These are phyloP conservation scores for Peucedramus taeniatus DNA, from an alignment of 2,113 vertebrate genomes.

Conservation along the genomic window DNA sequence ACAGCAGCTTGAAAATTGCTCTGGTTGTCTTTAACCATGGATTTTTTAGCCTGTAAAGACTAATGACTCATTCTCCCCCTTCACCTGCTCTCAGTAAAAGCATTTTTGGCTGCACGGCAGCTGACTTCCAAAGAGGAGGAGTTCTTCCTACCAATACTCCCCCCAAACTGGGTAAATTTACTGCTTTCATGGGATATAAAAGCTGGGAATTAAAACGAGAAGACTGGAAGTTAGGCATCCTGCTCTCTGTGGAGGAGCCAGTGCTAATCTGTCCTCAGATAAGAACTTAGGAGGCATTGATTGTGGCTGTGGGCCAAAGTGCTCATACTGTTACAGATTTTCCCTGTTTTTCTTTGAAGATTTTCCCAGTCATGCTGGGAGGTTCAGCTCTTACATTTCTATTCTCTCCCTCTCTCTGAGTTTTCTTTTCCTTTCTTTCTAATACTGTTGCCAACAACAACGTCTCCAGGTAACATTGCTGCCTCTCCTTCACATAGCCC, in stretches of 20 bases:
- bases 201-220: background rate
- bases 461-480: background rate
- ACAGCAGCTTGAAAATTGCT: background rate
- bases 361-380: background rate
- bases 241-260: accelerated
- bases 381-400: background rate
- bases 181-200: background rate
- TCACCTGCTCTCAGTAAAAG: background rate
- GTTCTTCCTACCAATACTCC: background rate
- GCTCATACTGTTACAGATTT: background rate
- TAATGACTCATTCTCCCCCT: background rate
- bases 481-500: background rate
- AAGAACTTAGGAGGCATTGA: background rate
- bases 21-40: background rate
- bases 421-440: background rate
- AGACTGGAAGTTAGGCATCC: background rate
- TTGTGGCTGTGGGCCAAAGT: background rate
- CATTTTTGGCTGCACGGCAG: background rate
- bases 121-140: background rate
- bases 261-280: background rate
- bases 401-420: background rate
- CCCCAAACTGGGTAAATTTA: background rate
- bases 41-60: background rate
- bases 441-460: background rate
- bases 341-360: background rate